phyloP scores from a whole-genome alignment of 2,888 invertebrate genomes.

The Poecilus cupreus region DNA sequence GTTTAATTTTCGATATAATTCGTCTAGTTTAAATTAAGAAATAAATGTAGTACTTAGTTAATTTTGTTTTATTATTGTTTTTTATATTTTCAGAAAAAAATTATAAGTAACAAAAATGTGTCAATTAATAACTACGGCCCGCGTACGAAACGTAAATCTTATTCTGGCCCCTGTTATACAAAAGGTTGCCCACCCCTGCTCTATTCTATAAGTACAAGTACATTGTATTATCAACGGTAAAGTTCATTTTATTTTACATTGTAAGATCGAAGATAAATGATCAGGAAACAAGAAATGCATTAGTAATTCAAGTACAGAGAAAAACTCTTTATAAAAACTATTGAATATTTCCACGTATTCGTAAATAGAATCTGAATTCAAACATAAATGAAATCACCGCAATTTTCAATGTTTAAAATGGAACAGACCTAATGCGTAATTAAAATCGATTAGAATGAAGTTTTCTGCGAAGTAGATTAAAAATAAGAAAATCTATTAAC shows the following conservation, averaged over 20 bases:
- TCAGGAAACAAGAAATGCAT: constrained; percentile 10
- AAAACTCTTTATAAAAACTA: not conserved
- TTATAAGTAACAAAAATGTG: too few relatives aligned
- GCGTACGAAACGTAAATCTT: too few relatives aligned
- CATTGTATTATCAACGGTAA: not conserved
- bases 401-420: not conserved
- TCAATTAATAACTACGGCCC: too few relatives aligned
- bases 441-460: not conserved
- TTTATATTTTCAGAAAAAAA: too few relatives aligned
- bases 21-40: too few relatives aligned
- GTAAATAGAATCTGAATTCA: not conserved
- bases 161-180: too few relatives aligned
- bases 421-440: not conserved
- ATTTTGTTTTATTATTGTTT: too few relatives aligned
- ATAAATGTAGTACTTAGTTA: too few relatives aligned
- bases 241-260: not conserved
- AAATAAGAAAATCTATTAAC: not conserved
- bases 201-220: too few relatives aligned
- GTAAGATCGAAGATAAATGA: not conserved
- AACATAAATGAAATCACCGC: not conserved
- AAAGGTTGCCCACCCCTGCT: too few relatives aligned
- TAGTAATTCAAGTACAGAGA: not conserved
- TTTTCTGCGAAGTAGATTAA: not conserved
- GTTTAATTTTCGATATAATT: too few relatives aligned
- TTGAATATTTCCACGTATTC: not conserved